These are phyloP conservation scores for Montipora sp. DNA, from an alignment of 64 coral and sea anemone genomes.

Conservation along the genomic window DNA sequence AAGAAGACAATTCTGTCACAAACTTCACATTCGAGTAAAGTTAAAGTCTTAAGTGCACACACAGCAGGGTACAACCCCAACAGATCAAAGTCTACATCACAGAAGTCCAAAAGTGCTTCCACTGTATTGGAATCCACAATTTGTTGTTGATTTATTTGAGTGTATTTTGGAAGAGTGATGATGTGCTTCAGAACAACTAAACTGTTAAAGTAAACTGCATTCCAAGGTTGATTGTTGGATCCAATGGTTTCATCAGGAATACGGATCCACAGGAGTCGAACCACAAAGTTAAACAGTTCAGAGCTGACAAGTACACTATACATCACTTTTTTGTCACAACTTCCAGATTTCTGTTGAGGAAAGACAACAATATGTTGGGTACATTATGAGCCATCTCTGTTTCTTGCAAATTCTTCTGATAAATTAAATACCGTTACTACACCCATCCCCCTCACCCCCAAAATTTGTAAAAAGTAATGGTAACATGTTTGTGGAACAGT, in stretches of 20 bases:
- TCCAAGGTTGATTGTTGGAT: slow-evolving; percentile 57
- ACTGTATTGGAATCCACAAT: slow-evolving; percentile 53
- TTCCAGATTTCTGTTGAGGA: slow-evolving; percentile 12
- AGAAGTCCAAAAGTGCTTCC: slow-evolving; percentile 77
- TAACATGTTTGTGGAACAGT: no score
- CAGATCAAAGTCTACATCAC: slow-evolving; percentile 66
- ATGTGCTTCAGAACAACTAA: slow-evolving; percentile 79
- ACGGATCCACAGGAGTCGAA: slow-evolving; percentile 21
- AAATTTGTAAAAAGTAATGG: no score
- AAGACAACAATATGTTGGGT: not conserved
- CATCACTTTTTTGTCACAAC: slow-evolving; percentile 2
- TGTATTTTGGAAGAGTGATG: slow-evolving; percentile 52
- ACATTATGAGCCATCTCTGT: no score
- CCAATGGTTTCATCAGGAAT: slow-evolving; percentile 48
- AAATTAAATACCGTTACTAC: no score
- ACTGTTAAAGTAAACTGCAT: slow-evolving; percentile 73
- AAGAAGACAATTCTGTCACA: slow-evolving; percentile 76
- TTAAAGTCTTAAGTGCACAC: slow-evolving; percentile 58
- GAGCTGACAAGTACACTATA: slow-evolving; percentile 30
- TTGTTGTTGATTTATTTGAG: slow-evolving; percentile 20
- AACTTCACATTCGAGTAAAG: slow-evolving; percentile 51
- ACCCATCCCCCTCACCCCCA: no score
- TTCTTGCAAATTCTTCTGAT: no score
- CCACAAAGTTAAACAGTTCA: slow-evolving; percentile 37
- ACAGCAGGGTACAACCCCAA: slow-evolving; percentile 72